Evolutionary conservation across 2,888 invertebrate genomes (phyloP).

Genomic region (Ferrisia virgata): DNA sequence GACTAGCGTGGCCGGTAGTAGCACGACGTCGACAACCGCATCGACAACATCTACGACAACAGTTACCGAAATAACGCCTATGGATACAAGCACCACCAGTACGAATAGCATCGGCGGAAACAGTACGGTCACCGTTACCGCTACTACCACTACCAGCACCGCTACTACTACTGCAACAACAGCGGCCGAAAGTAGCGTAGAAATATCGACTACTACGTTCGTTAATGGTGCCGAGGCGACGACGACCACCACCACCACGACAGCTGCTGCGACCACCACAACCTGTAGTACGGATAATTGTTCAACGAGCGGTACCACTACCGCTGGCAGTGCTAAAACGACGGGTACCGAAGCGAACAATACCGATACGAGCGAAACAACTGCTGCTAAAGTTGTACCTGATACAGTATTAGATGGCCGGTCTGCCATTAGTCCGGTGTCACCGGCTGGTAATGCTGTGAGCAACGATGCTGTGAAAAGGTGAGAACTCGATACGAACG

Average conservation of each 20-base stretch:
- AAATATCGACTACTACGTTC: constrained; percentile 50
- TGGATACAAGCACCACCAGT: constrained; percentile 49
- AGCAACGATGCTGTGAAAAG: neutral
- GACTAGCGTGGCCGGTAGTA: constrained; percentile 48
- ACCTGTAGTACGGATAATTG: neutral
- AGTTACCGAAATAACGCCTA: constrained; percentile 48
- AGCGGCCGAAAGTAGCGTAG: constrained; percentile 47
- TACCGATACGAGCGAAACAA: neutral
- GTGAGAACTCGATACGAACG: neutral
- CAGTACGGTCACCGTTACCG: constrained; percentile 44
- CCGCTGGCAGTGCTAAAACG: neutral
- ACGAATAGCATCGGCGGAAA: constrained; percentile 51
- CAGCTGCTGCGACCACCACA: neutral
- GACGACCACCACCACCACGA: neutral
- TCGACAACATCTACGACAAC: constrained; percentile 48
- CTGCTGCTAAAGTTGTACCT: neutral
- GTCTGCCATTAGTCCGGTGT: neutral
- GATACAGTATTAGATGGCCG: neutral
- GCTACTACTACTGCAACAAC: neutral
- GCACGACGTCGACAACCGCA: constrained; percentile 49
- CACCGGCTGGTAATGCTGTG: neutral
- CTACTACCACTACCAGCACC: neutral
- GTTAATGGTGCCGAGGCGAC: constrained; percentile 11
- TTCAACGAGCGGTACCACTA: neutral
- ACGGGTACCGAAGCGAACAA: neutral